Evolutionary conservation across 2,797 vertebrate genomes (phyloP), one percentile per base, ranked within the genome.

Genomic region (Naso thynnoides): DNA sequence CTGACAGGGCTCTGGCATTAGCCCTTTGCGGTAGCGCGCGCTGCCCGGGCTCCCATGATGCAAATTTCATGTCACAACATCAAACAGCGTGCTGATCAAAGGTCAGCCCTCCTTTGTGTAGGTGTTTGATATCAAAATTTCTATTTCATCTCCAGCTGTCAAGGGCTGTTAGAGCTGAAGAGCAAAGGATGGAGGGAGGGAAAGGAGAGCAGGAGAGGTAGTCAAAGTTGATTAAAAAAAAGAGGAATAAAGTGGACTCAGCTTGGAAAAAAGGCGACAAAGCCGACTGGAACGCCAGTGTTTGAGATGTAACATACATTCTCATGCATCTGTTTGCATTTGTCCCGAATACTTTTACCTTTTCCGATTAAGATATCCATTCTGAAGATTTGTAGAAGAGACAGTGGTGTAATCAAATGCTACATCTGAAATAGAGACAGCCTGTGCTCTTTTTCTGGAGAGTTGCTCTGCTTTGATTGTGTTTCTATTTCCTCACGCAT

Each of bases 1-100:
- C 91, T 94, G 91, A 93, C 93, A 94, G 89, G 89, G 84, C 88
- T 90, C 84, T 79, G 73, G 91, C 93, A 91, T 94, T 95, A 94
- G 93, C 90, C 93, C 91, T 89, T 91, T 82, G 85, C 74, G 55
- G 88, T 88, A 87, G 82, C 83, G 80, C 93, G 93, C 86, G 78
- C 91, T 82, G 90, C 91, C 81, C 23, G 82, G 81, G 91, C 93
- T 93, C 92, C 93, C 90, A 87, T 88, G 88, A 97, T 97, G 96
- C 94, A 97, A 96, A 97, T 97, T 95, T 95, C 85, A 91, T 95
- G 95, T 97, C 95, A 96, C 93, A 94, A 95, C 94, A 97, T 96
- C 95, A 96, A 96, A 97, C 88, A 64, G 84, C 79, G 79, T 67
- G 85, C 89, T 98, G 96, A 98, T 97, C 95, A 97, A 97, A 97